Evolutionary conservation across 2,113 vertebrate species (phyloP).

Genomic region (Tachysurus fulvidraco): DNA sequence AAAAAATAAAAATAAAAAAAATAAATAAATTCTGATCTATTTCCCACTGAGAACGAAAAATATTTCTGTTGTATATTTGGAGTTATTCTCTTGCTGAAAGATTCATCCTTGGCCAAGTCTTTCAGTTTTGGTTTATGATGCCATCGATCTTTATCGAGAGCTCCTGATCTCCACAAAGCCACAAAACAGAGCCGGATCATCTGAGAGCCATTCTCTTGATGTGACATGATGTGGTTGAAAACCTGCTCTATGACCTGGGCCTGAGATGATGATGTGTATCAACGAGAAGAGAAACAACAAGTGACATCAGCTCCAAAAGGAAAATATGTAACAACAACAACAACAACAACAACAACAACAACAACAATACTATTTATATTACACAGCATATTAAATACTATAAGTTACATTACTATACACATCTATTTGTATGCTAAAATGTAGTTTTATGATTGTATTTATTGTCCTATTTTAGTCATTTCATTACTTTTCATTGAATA

Average conservation of each 20-base stretch:
- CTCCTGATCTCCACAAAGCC: not conserved
- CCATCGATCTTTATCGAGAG: not conserved
- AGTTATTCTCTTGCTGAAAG: not conserved
- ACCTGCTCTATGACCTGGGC: not conserved
- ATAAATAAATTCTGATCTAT: too few relatives aligned
- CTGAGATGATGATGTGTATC: not conserved
- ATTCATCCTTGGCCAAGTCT: not conserved
- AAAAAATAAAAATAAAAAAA: too few relatives aligned
- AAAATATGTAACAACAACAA: not conserved
- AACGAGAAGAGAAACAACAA: not conserved
- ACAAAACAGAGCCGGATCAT: not conserved
- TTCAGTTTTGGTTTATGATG: not conserved
- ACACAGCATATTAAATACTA: too few relatives aligned
- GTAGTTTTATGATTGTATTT: not conserved
- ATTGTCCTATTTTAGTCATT: not conserved
- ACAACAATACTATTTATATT: not conserved
- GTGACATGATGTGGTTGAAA: not conserved
- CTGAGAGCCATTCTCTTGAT: not conserved
- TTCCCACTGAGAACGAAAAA: too few relatives aligned
- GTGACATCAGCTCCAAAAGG: not conserved
- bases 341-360: too few relatives aligned
- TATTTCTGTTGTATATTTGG: not conserved
- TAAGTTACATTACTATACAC: too few relatives aligned
- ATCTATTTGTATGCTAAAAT: not conserved
- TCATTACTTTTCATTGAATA: conserved; percentile 3